Evolutionary conservation across 2,888 invertebrate genomes (phyloP), one percentile per base, ranked within the genome.

Genomic region (Callyntrura sp.): DNA sequence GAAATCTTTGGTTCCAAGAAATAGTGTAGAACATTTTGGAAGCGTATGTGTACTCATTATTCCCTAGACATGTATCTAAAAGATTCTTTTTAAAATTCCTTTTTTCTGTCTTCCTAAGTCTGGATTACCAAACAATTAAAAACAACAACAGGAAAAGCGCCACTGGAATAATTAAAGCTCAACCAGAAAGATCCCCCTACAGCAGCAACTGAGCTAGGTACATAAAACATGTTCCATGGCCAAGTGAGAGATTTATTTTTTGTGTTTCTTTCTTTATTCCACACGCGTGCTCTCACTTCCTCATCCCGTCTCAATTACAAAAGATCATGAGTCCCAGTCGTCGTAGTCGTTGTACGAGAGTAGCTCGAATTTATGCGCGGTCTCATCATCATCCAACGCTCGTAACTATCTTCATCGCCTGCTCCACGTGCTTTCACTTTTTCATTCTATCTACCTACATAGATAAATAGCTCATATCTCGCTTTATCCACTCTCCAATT

Each of bases 381-480:
- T 9, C 62, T 62, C 62, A 62, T 62, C 62, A 62, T 62, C 5
- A n/a, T n/a, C n/a, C n/a, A n/a, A n/a, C n/a, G 62, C 62, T 62
- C 62, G 45, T 43, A 35, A 20, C 60, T 17, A n/a, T 43, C 70
- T 70, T 70, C 43, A 70, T 70, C 70, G 70, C 45, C 70, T 35
- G 1, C 45, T 70, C 43, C 70, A 70, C 70, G 70, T 70, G 70
- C 70, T 70, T 45, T 17, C 17, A 17, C 43, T 20, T n/a, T n/a
- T n/a, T n/a, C n/a, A n/a, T 43, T 70, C 17, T 6, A 20, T 70
- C 45, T 70, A n/a, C 70, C 70, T 70, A 70, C 70, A 70, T 70
- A 70, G 70, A 70, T 70, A 70, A 70, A 70, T 70, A 70, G 70
- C 70, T 43, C 5, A 45, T 70, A 70, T 70, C 70, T 70, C n/a